Conservation (phyloP, 2,888 invertebrate genomes). For the Lasioglossum malachurum region DNA sequence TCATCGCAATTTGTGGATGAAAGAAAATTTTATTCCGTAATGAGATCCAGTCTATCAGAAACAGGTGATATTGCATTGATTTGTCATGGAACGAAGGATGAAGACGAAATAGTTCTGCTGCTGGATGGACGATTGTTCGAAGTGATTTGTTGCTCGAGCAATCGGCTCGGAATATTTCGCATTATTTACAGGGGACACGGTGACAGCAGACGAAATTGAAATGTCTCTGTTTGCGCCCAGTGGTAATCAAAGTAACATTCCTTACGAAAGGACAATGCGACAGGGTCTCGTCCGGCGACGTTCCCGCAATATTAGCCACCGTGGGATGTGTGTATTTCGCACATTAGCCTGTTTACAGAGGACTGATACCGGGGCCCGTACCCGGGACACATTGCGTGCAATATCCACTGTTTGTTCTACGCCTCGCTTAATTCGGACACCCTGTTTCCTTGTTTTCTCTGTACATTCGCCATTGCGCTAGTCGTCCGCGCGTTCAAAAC, state of each 20-base stretch:
- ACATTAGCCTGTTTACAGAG: constrained; percentile 83
- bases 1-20: too few species aligned
- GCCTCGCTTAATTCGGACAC: constrained; percentile 77
- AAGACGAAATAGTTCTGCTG: neutral
- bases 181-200: constrained; percentile 31
- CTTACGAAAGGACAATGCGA: constrained; percentile 59
- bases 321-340: constrained; percentile 82
- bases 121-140: neutral
- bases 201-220: constrained; percentile 25
- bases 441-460: constrained; percentile 74
- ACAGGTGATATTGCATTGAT: neutral
- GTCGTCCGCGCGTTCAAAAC: constrained; percentile 16
- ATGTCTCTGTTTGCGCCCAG: constrained; percentile 52
- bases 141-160: neutral
- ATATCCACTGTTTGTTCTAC: constrained; percentile 82
- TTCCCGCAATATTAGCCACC: constrained; percentile 77
- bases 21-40: too few species aligned
- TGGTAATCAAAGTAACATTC: constrained; percentile 63
- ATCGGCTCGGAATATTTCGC: constrained; percentile 5
- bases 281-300: constrained; percentile 62
- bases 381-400: constrained; percentile 80
- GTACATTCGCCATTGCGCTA: constrained; percentile 75
- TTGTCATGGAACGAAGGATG: neutral
- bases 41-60: neutral
- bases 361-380: constrained; percentile 74